Evolutionary conservation across 2,113 vertebrate genomes (phyloP).

Genomic region (Sinocyclocheilus anophthalmus): DNA sequence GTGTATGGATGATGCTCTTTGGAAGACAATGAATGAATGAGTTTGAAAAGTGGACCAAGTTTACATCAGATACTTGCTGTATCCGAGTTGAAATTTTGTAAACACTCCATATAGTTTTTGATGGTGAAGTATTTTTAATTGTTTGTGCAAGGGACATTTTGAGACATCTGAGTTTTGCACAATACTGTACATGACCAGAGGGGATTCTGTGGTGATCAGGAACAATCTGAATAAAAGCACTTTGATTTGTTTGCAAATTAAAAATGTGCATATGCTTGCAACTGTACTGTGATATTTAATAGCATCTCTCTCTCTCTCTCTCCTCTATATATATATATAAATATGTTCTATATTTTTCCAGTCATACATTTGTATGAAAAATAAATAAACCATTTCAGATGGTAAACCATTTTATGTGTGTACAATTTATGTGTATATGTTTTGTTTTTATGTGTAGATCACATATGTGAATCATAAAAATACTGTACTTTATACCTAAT

Average conservation of each 20-base stretch:
- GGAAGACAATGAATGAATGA: too few species aligned
- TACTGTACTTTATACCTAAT: neutral
- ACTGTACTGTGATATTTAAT: constrained; percentile 7
- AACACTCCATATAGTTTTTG: neutral
- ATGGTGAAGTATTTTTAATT: neutral
- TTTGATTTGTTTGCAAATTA: neutral
- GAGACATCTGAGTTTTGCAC: neutral
- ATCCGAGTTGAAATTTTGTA: neutral
- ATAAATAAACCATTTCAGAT: neutral
- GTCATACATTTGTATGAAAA: constrained; percentile 13
- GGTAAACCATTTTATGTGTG: neutral
- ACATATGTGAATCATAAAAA: neutral
- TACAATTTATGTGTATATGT: neutral
- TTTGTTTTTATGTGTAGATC: neutral
- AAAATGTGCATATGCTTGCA: neutral
- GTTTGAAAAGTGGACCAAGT: too few species aligned
- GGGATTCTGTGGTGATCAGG: too few species aligned
- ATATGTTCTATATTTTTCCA: constrained; percentile 7
- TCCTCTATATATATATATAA: too few species aligned
- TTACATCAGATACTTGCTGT: too few species aligned
- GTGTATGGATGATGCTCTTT: neutral
- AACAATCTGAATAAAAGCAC: neutral
- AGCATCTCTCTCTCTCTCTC: neutral
- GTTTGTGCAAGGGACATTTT: neutral
- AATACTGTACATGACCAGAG: neutral